Base-by-base conservation (phyloP, 2,797 vertebrate species). In the Lacerta agilis region DNA sequence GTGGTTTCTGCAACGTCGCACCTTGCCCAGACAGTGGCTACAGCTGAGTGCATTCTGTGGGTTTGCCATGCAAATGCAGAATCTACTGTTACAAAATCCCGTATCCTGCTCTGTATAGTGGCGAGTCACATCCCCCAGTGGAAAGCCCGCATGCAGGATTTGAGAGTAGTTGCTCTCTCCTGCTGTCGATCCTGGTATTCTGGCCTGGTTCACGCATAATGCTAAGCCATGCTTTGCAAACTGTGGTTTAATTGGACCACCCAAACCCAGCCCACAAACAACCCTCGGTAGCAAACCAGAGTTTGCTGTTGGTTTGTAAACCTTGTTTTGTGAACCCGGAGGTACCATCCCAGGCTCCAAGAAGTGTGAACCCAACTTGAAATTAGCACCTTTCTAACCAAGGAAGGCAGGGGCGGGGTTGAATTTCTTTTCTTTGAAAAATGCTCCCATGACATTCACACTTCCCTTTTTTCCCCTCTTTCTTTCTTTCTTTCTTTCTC, bases 401-500 rank as follows among this genome's bases (percentile, higher is more conserved):
- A 8, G 43, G 33, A 36, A 85, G 55, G 38, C 82, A 76, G 33
- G 49, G 76, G 73, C 64, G 82, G 76, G 38, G 86, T 49, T 64
- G 61, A 64, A 64, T 64, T 64, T 64, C 20, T 64, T 64, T 64
- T 23, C 6, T 64, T 8, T 89, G 41, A n/a, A 36, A 29, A 4
- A 45, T 3, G 4, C 1, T 45, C 75, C 4, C 4, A 0, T 27
- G 6, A 43, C 45, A 5, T 55, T 55, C 41, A 71, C 33, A 5
- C 17, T 67, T 25, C 55, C 92, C 13, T 79, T 64, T 64, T 23
- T 64, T 0, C 13, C 61, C 5, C 5, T 61, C 71, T 43, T 61
- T 85, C 84, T 27, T 15, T 71, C 43, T 90, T 25, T 85, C 45
- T 81, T 20, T 36, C 73, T 49, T 45, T 85, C 84, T 25, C 76